Evolutionary conservation across 2,113 vertebrate genomes (phyloP), one percentile per base, ranked within the genome.

Genomic region (Pionites leucogaster): DNA sequence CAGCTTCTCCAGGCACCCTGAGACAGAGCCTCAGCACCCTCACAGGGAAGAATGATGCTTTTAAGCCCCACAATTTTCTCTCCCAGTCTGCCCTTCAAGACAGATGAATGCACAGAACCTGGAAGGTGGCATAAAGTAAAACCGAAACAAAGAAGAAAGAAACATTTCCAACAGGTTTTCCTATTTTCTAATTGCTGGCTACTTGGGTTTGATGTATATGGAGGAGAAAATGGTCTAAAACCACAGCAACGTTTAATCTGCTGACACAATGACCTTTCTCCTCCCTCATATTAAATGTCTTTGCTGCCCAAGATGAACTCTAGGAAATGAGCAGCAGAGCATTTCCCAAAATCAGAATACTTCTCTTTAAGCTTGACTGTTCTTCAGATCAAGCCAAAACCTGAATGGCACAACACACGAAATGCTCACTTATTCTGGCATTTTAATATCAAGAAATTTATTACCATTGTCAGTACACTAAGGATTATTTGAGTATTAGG

Each of bases 401-500:
- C 64, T 60, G 44, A 82, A 35, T 62, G 69, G 76, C 44, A 17
- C 0, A 1, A 52, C 20, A 41, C n/a, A 83, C 1, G 3, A 86
- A 64, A 65, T 5, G 28, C 53, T 84, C 29, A 12, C 49, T 87
- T 79, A 55, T 65, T 69, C 49, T 62, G 52, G 57, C 67, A 67
- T 82, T 85, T 92, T 79, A 84, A 76, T 70, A 70, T 24, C 37
- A 37, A 42, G 42, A 62, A 87, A 87, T 89, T 82, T 92, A 92
- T 91, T 78, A 59, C 39, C 42, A 67, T 47, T 90, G 77, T 35
- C 84, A 76, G 86, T 47, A 89, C 65, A 52, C 23, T 72, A 81
- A 86, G 75, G 91, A 95, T 87, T 92, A 91, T 82, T 90, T 92
- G 74, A 93, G 57, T 93, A 92, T 94, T 93, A 95, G 86, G 69